Evolutionary conservation across 2,888 invertebrate species (phyloP), one percentile per base, ranked within the genome.

Genomic region (Lasioglossum pauxillum): DNA sequence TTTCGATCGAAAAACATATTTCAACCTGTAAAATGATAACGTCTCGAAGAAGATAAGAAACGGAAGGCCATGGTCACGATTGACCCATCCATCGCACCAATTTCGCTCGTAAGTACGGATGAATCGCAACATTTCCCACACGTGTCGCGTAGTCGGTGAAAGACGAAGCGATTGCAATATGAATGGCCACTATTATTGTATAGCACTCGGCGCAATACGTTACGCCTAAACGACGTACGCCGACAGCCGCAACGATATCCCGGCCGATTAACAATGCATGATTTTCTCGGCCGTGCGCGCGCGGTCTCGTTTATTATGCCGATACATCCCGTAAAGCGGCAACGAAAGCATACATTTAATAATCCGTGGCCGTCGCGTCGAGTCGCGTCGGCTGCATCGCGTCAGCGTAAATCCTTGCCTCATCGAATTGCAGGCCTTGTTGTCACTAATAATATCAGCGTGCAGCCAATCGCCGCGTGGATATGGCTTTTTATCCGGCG

Each of bases 281-380:
- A 46, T 77, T 76, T 77, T 73, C 73, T 57, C 23, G 69, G 76
- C 77, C 86, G 83, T 85, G 1, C 74, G 84, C 84, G 80, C 72
- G 73, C 35, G 49, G 89, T 90, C 89, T 89, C 89, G 89, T 92
- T 90, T 88, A 87, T 88, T 89, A 90, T 87, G 91, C 89, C 88
- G 90, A 92, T 89, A 75, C 78, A 31, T 78, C 86, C 87, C 91
- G 90, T 89, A 89, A 90, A 90, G 90, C 89, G 90, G 81, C 87
- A 92, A 91, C 89, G 88, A 90, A 89, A 85, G 88, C 87, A 83
- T 88, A 88, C 86, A 88, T 91, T 90, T 90, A 91, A 91, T 91
- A 90, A 91, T 88, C 86, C 80, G 77, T 74, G 60, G 88, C 83
- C 90, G 82, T 85, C 35, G 35, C 35, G 35, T 35, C 35, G 35